Conservation (phyloP, 53 echinoderm and acorn worm species). For the Hippasteria phrygiana region DNA sequence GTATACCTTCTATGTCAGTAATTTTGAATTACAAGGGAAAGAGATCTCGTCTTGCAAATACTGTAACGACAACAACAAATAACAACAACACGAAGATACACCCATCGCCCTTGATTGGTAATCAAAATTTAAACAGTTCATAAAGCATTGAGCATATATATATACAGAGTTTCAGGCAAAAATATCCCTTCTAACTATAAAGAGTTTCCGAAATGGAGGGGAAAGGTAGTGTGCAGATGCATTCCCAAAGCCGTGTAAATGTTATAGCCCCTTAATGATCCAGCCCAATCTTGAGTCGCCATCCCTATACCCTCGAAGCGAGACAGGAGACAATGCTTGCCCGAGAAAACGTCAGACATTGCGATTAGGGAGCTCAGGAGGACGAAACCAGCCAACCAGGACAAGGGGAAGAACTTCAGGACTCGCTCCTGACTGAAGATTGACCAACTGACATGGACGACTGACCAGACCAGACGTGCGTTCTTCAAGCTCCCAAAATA, state of each 20-base stretch:
- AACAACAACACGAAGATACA: too few species aligned
- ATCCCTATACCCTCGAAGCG: slow-evolving; percentile 16
- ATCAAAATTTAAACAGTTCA: slow-evolving; percentile 47
- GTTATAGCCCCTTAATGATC: slow-evolving; percentile 19
- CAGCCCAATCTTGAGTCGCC: not conserved
- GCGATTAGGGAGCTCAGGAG: slow-evolving; percentile 41
- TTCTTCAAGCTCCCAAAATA: slow-evolving; percentile 23
- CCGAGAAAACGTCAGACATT: slow-evolving; percentile 22
- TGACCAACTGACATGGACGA: slow-evolving; percentile 5
- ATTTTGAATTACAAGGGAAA: too few species aligned
- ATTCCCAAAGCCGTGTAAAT: slow-evolving; percentile 24
- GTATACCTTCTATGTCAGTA: too few species aligned
- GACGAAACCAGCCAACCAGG: slow-evolving; percentile 34
- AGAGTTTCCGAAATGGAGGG: too few species aligned
- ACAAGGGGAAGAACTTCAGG: slow-evolving; percentile 10
- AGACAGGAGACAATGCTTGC: slow-evolving; percentile 6
- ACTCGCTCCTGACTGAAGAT: slow-evolving; percentile 19
- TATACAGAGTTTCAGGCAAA: too few species aligned
- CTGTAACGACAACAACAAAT: too few species aligned
- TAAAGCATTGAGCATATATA: too few species aligned
- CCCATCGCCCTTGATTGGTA: too few species aligned
- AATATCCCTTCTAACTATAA: too few species aligned
- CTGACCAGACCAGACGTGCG: slow-evolving; percentile 38
- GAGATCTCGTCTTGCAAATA: too few species aligned
- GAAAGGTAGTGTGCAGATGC: too few species aligned